Base-by-base conservation (phyloP, 2,888 invertebrate species). In the Zaprionus obscuricornis region DNA sequence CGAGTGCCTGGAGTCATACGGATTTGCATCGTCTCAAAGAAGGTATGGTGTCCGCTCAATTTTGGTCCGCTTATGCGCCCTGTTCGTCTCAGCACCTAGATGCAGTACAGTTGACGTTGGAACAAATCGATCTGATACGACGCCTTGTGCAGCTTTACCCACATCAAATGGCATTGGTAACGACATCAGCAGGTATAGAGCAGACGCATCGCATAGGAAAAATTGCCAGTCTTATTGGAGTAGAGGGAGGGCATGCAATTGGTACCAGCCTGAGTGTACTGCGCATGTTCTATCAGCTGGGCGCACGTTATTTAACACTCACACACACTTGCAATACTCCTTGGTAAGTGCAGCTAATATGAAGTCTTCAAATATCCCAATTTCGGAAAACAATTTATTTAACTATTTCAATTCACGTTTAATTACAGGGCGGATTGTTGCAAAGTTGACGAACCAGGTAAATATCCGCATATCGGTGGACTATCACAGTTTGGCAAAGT, bases 71-170 rank as follows among this genome's bases (percentile, higher is more conserved):
- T 3, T 95, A 94, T 87, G 94, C 93, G 39, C 92, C 92, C n/a
- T 95, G 95, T 84, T 92, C 92, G 78, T 92, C 93, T 11, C 94
- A 94, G 86, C 92, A 93, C 88, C 92, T 93, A 69, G 94, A 95
- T 82, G 94, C 94, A 7, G 94, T 94, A 42, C 93, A 94, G 83
- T 89, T 93, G 73, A 93, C 94, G 17, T 88, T 95, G 66, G 94
- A 94, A 87, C 95, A 95, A 90, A 93, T 94, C 74, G 95, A 95
- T 90, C 93, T 94, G 60, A 94, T 96, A 88, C 93, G 95, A 88
- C 92, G 96, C 70, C 93, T 96, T 78, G 95, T 96, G 4, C 93
- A 94, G 79, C 93, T 94, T 88, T 96, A 96, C 90, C 93, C 95
- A 54, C 94, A 95, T 65, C 93, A 94, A 81, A 92, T 95, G 88